Evolutionary conservation across 2,888 invertebrate genomes (phyloP).

Genomic region (Acrobasis repandana): DNA sequence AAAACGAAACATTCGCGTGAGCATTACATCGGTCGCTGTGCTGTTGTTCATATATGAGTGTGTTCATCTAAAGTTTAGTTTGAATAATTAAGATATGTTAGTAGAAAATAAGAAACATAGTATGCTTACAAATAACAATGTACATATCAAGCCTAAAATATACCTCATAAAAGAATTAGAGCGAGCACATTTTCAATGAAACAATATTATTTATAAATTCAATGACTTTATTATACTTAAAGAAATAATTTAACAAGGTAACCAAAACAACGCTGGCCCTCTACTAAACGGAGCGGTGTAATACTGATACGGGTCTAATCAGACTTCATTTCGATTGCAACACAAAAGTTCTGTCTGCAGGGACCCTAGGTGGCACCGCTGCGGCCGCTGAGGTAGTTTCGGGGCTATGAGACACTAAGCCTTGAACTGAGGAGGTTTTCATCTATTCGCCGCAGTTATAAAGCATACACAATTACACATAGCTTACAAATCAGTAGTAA

Average conservation of each 20-base stretch:
- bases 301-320: conserved; percentile 50
- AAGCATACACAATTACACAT: neutral
- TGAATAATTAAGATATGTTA: neutral
- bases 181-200: neutral
- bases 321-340: neutral
- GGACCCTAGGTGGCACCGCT: neutral
- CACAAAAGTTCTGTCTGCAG: neutral
- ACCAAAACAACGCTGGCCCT: conserved; percentile 25
- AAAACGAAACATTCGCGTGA: neutral
- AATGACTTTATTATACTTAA: conserved; percentile 40
- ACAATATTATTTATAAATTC: neutral
- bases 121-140: conserved; percentile 25
- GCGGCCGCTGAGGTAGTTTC: conserved; percentile 52
- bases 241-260: conserved; percentile 42
- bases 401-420: neutral
- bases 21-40: conserved; percentile 8
- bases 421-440: no score
- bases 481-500: conserved; percentile 88
- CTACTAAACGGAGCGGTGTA: conserved; percentile 35
- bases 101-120: neutral
- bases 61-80: neutral
- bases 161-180: no score
- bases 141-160: no score
- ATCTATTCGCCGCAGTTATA: neutral
- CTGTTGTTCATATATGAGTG: neutral